These are phyloP conservation scores for Drosophila littoralis DNA, from an alignment of 1,140 invertebrate species.

Conservation along the genomic window DNA sequence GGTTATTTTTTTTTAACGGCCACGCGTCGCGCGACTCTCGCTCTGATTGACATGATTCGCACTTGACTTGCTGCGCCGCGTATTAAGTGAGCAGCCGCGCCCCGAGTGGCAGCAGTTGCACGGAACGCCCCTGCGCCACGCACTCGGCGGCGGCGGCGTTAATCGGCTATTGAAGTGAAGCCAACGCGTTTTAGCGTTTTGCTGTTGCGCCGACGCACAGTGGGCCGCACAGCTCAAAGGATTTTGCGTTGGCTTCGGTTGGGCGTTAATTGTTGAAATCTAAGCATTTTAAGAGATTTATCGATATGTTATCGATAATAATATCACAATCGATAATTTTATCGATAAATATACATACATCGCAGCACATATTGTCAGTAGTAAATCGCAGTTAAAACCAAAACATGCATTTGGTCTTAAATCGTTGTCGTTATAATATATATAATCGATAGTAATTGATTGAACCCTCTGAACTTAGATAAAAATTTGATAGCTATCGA, in stretches of 20 bases:
- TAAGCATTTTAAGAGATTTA: too few species aligned
- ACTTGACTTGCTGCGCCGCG: slow-evolving; percentile 76
- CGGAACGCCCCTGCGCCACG: slow-evolving; percentile 22
- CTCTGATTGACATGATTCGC: slow-evolving; percentile 75
- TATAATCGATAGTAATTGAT: neutral
- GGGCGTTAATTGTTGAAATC: too few species aligned
- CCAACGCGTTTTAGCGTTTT: slow-evolving; percentile 60
- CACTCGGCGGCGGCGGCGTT: slow-evolving; percentile 38
- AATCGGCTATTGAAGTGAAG: slow-evolving; percentile 81
- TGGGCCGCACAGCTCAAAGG: neutral
- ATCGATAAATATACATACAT: neutral
- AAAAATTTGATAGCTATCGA: too few species aligned
- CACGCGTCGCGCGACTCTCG: slow-evolving; percentile 23
- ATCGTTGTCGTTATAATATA: neutral
- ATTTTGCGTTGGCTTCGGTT: too few species aligned
- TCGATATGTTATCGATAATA: neutral
- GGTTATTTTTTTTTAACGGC: slow-evolving; percentile 59
- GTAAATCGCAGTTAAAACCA: neutral
- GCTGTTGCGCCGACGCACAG: slow-evolving; percentile 39
- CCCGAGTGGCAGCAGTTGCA: neutral
- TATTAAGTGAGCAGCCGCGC: slow-evolving; percentile 59
- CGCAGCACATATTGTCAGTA: too few species aligned
- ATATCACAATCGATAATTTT: neutral
- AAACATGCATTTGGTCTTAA: neutral
- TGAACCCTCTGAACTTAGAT: too few species aligned